Conservation (phyloP, 2,113 vertebrate species). For the Pseudonaja textilis region DNA sequence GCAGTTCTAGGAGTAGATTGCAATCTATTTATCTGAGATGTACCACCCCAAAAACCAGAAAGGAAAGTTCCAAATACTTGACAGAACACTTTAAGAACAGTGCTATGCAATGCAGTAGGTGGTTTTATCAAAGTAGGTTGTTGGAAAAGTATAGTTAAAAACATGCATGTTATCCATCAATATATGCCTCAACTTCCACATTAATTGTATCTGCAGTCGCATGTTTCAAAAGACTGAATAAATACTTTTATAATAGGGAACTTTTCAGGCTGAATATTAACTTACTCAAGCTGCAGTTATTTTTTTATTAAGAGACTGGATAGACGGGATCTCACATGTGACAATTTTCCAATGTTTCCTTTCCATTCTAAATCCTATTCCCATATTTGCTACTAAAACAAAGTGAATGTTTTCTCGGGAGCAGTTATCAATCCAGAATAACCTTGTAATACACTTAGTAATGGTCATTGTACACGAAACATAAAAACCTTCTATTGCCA, state of each 20-base stretch:
- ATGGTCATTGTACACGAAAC: neutral
- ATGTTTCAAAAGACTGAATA: neutral
- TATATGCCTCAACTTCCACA: neutral
- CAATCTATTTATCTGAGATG: neutral
- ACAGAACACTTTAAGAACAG: neutral
- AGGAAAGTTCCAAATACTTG: neutral
- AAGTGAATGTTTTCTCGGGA: neutral
- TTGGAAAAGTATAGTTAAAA: neutral
- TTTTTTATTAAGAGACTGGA: neutral
- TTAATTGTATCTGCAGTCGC: neutral
- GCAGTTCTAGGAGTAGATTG: neutral
- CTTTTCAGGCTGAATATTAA: neutral
- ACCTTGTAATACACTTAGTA: neutral
- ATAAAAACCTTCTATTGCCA: neutral
- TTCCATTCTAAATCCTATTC: neutral
- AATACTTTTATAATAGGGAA: neutral
- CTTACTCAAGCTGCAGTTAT: conserved; percentile 16
- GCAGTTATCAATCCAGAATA: neutral
- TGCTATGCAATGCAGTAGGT: neutral
- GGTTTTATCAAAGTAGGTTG: neutral
- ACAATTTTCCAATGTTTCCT: neutral
- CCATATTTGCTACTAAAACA: neutral
- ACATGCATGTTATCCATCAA: neutral
- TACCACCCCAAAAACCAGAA: neutral
- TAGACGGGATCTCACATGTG: conserved; percentile 1